Evolutionary conservation across 2,888 invertebrate genomes (phyloP).

Genomic region (Rhagophthalmus giganteus): DNA sequence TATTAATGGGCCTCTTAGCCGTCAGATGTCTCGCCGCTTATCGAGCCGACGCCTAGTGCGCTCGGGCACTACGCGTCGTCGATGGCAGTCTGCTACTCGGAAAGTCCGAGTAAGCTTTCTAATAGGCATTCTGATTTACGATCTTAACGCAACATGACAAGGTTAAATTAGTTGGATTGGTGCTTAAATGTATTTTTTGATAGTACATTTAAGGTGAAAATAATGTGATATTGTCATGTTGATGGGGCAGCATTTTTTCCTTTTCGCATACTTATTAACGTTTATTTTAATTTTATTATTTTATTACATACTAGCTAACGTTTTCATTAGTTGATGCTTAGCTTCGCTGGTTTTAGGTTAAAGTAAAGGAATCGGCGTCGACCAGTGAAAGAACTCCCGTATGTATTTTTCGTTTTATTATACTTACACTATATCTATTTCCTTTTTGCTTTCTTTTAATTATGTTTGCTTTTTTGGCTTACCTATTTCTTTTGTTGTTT

Average conservation of each 20-base stretch:
- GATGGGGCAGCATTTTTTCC: too few species aligned
- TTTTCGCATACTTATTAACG: neutral
- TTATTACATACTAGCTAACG: slow-evolving; percentile 63
- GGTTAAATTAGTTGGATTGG: too few species aligned
- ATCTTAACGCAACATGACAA: too few species aligned
- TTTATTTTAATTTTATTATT: slow-evolving; percentile 13
- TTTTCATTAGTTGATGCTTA: slow-evolving; percentile 63
- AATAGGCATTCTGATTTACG: too few species aligned
- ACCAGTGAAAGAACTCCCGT: slow-evolving; percentile 70
- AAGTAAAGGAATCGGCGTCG: slow-evolving; percentile 49
- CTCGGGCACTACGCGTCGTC: slow-evolving; percentile 56
- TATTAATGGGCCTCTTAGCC: slow-evolving; percentile 64
- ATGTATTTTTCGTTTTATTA: slow-evolving; percentile 62
- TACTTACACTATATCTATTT: slow-evolving; percentile 29
- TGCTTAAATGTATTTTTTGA: too few species aligned
- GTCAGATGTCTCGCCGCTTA: slow-evolving; percentile 69
- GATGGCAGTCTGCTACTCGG: slow-evolving; percentile 71
- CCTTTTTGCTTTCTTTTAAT: slow-evolving; percentile 42
- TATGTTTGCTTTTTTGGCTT: slow-evolving; percentile 20
- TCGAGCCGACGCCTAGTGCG: slow-evolving; percentile 58
- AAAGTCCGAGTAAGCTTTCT: slow-evolving; percentile 74
- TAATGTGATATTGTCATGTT: too few species aligned
- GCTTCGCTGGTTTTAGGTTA: slow-evolving; percentile 48
- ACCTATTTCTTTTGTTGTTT: slow-evolving; percentile 14
- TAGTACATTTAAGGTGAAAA: too few species aligned